Evolutionary conservation across 2,797 vertebrate genomes (phyloP), one percentile per base, ranked within the genome.

Genomic region (Liparis tanakae): DNA sequence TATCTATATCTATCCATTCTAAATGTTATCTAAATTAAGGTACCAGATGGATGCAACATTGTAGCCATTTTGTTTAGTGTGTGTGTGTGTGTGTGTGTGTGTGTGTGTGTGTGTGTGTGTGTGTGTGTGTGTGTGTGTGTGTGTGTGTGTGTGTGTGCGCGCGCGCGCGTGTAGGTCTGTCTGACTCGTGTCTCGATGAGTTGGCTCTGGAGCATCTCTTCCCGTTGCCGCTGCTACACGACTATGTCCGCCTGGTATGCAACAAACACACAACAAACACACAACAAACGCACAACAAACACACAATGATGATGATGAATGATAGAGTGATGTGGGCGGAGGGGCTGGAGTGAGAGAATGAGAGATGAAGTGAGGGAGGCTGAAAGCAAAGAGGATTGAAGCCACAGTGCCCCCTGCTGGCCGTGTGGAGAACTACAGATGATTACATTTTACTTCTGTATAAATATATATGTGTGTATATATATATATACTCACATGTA

Each of bases 241-340:
- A 98, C 94, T 99, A 97, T 82, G 94, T 97, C 76, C 95, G 97
- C 82, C 94, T 99, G 95, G 98, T 98, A 94, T 25, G 84, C 81
- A 60, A 57, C 81, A 60, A 59, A 81, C 80, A 70, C 80, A 70
- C 48, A 74, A 30, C 25, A 30, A 30, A 3, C 2, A 94, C 30
- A 83, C 81, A 60, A 59, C 81, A 60, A 59, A 81, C 80, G 68
- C 80, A 70, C 48, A 74, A 75, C 43, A 83, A 66, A n/a, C n/a
- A n/a, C n/a, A n/a, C n/a, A n/a, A n/a, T n/a, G n/a, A n/a, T n/a
- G n/a, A n/a, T n/a, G n/a, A n/a, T n/a, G n/a, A n/a, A 77, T 46
- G 18, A 55, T 12, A 67, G 65, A 72, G 22, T 30, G 25, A 30
- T 30, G 37, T 55, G 7, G 3, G 58, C 22, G 53, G 74, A 71